Base-by-base conservation (phyloP, 1,140 invertebrate species). In the Drosophila pruinosa region DNA sequence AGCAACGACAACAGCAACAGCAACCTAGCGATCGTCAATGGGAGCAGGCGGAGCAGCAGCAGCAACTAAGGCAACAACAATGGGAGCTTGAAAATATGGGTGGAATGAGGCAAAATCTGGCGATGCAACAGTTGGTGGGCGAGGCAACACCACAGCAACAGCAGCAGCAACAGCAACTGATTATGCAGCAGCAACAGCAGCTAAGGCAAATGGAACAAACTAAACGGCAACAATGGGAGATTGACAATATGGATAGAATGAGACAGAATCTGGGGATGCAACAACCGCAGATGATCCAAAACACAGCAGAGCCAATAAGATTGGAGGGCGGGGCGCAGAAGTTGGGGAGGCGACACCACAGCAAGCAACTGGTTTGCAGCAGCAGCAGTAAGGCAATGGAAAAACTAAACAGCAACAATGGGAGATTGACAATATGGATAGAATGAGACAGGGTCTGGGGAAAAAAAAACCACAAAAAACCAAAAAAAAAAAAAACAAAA, bases 1-100 rank as follows among this genome's bases (percentile, higher is more conserved):
- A 14, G 3, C 12, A 24, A 19, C 21, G 67, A 21, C 39, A 36
- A 12, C 50, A 67, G 31, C 43, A 45, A 2, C 64, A 31, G 15
- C 7, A n/a, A 17, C n/a, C n/a, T n/a, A n/a, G n/a, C n/a, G n/a
- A n/a, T n/a, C n/a, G n/a, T n/a, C n/a, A n/a, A n/a, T n/a, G n/a
- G n/a, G n/a, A n/a, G n/a, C 47, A 59, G 6, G n/a, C 36, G 39
- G 43, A 8, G 14, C 26, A 0, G 36, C 31, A 48, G 14, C 50
- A 62, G 22, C 53, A 56, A 14, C 22, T 14, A 7, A 2, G 4
- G 34, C 34, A 54, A n/a, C 50, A 17, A 5, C 28, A 53, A 31
- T 28, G 22, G 47, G 26, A 14, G 28, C 4, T 21, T 12, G 31
- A 12, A 2, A 43, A 43, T 2, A 21, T 43, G 7, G 21, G 21